A percentile compares a stretch with the other conserved stretches of the same genome.
Evolutionary conservation across 2,888 invertebrate genomes (phyloP).

Genomic region (Tetranychus truncatus): DNA sequence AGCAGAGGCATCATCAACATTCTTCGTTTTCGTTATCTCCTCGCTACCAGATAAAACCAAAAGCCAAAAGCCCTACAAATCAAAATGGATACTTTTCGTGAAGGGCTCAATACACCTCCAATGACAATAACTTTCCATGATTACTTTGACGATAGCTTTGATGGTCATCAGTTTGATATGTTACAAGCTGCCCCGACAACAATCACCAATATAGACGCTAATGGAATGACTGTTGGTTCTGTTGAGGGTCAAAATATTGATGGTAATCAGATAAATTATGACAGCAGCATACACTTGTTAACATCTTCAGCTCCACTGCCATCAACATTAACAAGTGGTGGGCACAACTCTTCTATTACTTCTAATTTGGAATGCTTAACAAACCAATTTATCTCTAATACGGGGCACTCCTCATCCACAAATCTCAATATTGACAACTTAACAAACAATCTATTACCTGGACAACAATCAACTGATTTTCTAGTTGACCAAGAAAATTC

Average conservation of each 20-base stretch:
- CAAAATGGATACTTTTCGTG: slow-evolving; percentile 1
- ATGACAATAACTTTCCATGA: slow-evolving; percentile 19
- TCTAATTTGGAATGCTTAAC: neutral
- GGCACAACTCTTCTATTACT: neutral
- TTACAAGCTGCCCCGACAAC: neutral
- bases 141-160: slow-evolving; percentile 19
- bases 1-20: too few species aligned
- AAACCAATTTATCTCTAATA: neutral
- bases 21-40: too few species aligned
- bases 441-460: neutral
- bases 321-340: neutral
- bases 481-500: slow-evolving; percentile 5
- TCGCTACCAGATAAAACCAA: too few species aligned
- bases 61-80: neutral
- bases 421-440: neutral
- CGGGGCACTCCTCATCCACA: neutral
- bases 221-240: neutral
- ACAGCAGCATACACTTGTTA: neutral
- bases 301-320: neutral
- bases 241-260: neutral
- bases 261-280: neutral
- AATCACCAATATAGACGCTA: neutral
- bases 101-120: slow-evolving; percentile 10
- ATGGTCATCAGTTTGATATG: slow-evolving; percentile 13
- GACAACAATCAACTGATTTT: neutral